Evolutionary conservation across 37 sponge, comb jelly and placozoan genomes (phyloP).

Genomic region (Aplysina aerophoba): DNA sequence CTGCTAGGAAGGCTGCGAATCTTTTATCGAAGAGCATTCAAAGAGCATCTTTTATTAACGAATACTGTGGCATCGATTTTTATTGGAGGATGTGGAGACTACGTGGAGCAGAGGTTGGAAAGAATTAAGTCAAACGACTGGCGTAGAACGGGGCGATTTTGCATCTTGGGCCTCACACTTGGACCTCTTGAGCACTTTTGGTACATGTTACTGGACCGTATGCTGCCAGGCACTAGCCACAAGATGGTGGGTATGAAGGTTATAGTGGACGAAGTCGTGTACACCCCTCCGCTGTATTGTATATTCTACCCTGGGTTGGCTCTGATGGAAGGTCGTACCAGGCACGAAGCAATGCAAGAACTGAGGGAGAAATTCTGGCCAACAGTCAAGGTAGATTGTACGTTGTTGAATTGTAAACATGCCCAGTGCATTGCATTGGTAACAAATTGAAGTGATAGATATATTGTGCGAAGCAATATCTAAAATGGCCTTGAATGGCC

Average conservation of each 20-base stretch:
- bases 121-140: constrained; percentile 39
- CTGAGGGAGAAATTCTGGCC: constrained; percentile 59
- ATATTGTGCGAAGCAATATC: too few species aligned
- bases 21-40: constrained; percentile 22
- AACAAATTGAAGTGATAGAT: too few species aligned
- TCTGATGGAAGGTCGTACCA: constrained; percentile 62
- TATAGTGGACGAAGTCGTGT: constrained; percentile 52
- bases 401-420: neutral
- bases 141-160: constrained; percentile 46
- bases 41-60: constrained; percentile 53
- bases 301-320: constrained; percentile 37
- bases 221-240: constrained; percentile 14
- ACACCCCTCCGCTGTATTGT: constrained; percentile 18
- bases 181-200: constrained; percentile 56
- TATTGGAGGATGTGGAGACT: constrained; percentile 59
- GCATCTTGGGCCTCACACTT: constrained; percentile 35
- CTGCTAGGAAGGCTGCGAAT: neutral
- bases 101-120: constrained; percentile 61
- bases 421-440: too few species aligned
- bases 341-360: constrained; percentile 38
- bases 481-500: too few species aligned
- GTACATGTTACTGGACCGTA: constrained; percentile 49
- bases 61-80: constrained; percentile 37
- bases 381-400: constrained; percentile 45
- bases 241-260: constrained; percentile 47